These are phyloP conservation scores for Gerris buenoi DNA, from an alignment of 1,140 invertebrate genomes.

Conservation along the genomic window DNA sequence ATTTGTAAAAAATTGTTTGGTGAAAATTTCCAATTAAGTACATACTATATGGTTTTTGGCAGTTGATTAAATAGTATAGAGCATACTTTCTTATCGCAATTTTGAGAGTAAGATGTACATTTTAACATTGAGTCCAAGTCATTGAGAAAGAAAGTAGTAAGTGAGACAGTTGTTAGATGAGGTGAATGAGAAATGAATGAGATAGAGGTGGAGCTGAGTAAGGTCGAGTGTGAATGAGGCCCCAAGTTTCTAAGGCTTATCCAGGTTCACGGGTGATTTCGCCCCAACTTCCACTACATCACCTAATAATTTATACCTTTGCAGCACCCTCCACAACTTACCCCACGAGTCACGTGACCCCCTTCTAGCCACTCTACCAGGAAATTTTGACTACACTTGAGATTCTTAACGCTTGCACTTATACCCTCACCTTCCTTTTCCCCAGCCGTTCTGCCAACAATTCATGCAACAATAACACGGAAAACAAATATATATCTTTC, in stretches of 20 bases:
- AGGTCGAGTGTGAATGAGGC: neutral
- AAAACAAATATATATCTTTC: neutral
- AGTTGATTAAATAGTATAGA: too few species aligned
- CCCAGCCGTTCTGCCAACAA: neutral
- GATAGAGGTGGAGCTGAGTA: too few species aligned
- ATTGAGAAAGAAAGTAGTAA: too few species aligned
- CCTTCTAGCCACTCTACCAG: neutral
- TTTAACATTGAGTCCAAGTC: too few species aligned
- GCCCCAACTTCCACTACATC: neutral
- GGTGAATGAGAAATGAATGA: too few species aligned
- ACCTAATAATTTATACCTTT: constrained; percentile 6
- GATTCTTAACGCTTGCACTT: neutral
- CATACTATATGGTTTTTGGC: too few species aligned
- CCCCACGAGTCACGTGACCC: neutral
- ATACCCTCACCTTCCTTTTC: neutral
- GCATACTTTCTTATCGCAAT: too few species aligned
- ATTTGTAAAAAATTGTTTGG: too few species aligned
- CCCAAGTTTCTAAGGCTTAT: constrained; percentile 4
- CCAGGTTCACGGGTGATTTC: constrained; percentile 10
- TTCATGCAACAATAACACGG: neutral
- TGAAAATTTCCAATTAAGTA: too few species aligned
- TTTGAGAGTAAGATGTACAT: too few species aligned
- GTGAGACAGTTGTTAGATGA: too few species aligned
- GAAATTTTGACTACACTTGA: neutral
- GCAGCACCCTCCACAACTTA: neutral